These are phyloP conservation scores for Hydrotaea diabolus DNA, from an alignment of 2,888 invertebrate species.

Conservation along the genomic window DNA sequence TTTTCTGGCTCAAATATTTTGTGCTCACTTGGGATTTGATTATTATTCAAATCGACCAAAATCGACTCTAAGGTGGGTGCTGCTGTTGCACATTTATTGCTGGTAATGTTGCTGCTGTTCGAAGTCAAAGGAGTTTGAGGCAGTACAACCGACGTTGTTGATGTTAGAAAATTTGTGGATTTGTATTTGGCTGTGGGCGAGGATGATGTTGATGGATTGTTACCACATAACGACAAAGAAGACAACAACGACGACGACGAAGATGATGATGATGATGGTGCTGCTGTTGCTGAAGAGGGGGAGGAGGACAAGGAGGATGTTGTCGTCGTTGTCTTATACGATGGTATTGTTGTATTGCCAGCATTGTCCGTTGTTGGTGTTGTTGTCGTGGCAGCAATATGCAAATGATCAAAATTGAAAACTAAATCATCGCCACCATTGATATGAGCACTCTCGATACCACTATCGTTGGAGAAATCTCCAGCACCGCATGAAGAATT, in stretches of 20 bases:
- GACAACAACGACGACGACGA: conserved; percentile 36
- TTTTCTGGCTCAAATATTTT: conserved; percentile 50
- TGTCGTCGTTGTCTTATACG: conserved; percentile 38
- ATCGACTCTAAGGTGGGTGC: conserved; percentile 72
- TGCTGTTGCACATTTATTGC: conserved; percentile 56
- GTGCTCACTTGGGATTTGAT: conserved; percentile 62
- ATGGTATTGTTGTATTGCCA: conserved; percentile 14
- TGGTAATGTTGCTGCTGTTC: conserved; percentile 61
- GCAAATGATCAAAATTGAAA: conserved; percentile 79
- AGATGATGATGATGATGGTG: conserved; percentile 58
- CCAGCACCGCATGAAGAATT: conserved; percentile 17
- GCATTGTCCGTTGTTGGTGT: conserved; percentile 49
- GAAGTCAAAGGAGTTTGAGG: conserved; percentile 63
- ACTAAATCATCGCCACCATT: conserved; percentile 75
- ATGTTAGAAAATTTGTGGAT: conserved; percentile 62
- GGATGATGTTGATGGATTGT: conserved; percentile 63
- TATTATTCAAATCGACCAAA: conserved; percentile 75
- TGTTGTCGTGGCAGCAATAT: conserved; percentile 70
- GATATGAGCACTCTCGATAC: conserved; percentile 77
- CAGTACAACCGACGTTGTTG: conserved; percentile 51
- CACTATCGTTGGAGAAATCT: conserved; percentile 75
- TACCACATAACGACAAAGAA: conserved; percentile 56
- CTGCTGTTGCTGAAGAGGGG: conserved; percentile 41
- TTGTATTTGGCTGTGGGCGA: conserved; percentile 66
- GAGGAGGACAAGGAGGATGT: conserved; percentile 50